phyloP scores from a whole-genome alignment of 2,888 invertebrate species.

The Papilio demoleus region DNA sequence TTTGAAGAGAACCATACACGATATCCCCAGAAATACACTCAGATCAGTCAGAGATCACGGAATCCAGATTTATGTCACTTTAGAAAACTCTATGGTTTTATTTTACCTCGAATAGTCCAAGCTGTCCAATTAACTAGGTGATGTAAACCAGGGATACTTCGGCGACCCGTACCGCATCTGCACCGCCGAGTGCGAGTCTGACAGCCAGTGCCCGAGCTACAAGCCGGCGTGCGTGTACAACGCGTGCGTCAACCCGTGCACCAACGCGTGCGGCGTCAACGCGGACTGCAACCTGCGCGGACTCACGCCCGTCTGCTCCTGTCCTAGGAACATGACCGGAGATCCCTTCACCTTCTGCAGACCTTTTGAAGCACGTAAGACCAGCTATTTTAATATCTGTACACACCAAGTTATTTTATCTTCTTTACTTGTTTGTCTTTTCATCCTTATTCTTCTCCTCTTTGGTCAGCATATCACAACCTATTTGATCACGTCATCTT shows the following conservation, averaged over 20 bases:
- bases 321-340: slow-evolving; percentile 93
- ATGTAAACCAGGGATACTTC: slow-evolving; percentile 85
- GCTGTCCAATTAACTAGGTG: background rate
- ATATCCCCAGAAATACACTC: too few relatives aligned
- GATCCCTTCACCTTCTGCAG: slow-evolving; percentile 93
- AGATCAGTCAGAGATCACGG: slow-evolving; percentile 40
- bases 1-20: too few relatives aligned
- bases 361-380: slow-evolving; percentile 90
- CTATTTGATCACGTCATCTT: too few relatives aligned
- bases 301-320: slow-evolving; percentile 92
- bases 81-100: too few relatives aligned
- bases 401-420: too few relatives aligned
- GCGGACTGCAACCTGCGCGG: slow-evolving; percentile 92
- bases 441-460: too few relatives aligned
- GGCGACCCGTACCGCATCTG: slow-evolving; percentile 91
- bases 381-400: too few relatives aligned
- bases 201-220: slow-evolving; percentile 90
- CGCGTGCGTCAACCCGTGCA: slow-evolving; percentile 92
- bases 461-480: too few relatives aligned
- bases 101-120: too few relatives aligned
- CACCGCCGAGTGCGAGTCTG: slow-evolving; percentile 90
- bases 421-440: too few relatives aligned
- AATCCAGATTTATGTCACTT: too few relatives aligned
- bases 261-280: slow-evolving; percentile 89
- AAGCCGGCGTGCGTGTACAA: slow-evolving; percentile 92